Conservation (phyloP, 2,113 vertebrate species). For the Ovis canadensis region DNA sequence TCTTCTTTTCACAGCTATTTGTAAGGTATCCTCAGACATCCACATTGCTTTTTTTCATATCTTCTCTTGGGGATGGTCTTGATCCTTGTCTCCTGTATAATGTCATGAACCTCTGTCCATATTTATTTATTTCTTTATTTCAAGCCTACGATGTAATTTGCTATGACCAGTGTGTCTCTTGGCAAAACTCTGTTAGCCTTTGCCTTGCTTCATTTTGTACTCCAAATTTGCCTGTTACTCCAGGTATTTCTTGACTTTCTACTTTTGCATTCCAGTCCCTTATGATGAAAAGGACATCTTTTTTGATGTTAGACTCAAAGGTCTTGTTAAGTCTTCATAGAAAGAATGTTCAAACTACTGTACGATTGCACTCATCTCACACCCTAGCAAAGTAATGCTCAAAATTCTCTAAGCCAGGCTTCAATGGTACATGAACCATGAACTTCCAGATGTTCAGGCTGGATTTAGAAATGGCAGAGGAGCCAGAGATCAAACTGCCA, state of each 20-base stretch:
- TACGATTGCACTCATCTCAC: neutral
- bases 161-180: neutral
- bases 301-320: neutral
- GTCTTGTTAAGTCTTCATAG: neutral
- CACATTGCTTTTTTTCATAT: neutral
- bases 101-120: neutral
- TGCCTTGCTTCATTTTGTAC: neutral
- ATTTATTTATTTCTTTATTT: neutral
- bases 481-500: neutral
- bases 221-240: neutral
- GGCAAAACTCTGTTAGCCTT: neutral
- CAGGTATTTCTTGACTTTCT: neutral
- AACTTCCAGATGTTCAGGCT: neutral
- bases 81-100: neutral
- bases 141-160: neutral
- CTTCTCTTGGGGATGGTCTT: neutral
- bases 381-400: neutral
- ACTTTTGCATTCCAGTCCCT: neutral
- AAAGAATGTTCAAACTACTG: neutral
- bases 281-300: neutral
- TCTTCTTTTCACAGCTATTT: neutral
- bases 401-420: neutral
- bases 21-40: neutral
- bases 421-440: neutral
- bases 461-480: neutral